Conservation (phyloP, 1,140 invertebrate species). For the Drosophila melanica region DNA sequence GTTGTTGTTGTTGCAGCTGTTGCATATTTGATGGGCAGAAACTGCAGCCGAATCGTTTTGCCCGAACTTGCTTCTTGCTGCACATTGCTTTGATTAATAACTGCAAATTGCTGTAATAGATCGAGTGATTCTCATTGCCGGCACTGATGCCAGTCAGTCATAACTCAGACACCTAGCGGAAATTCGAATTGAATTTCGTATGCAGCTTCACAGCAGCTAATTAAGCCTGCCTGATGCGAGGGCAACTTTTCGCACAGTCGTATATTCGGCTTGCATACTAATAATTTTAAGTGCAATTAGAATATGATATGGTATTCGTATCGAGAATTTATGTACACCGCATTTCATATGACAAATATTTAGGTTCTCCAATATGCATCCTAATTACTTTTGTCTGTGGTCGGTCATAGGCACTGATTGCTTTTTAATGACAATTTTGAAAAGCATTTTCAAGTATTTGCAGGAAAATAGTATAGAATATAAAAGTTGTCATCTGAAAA, state of each 20-base stretch:
- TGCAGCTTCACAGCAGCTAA: constrained; percentile 13
- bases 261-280: constrained; percentile 2
- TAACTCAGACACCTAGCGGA: constrained; percentile 35
- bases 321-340: no score
- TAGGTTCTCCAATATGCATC: no score
- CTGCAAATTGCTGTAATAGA: constrained; percentile 78
- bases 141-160: constrained; percentile 29
- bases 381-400: no score
- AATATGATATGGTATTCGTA: not conserved
- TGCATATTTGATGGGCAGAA: constrained; percentile 72
- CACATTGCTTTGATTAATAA: constrained; percentile 74
- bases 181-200: constrained; percentile 42
- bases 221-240: constrained; percentile 1
- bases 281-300: not conserved
- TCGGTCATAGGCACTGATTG: no score
- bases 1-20: constrained; percentile 37
- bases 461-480: no score
- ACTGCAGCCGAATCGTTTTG: constrained; percentile 9
- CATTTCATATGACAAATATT: not conserved
- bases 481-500: no score
- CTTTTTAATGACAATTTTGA: no score
- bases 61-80: constrained; percentile 1
- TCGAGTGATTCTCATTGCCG: constrained; percentile 63
- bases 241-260: not conserved
- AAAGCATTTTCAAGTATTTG: no score